phyloP scores from a whole-genome alignment of 2,113 vertebrate species.

The Phycodurus eques region DNA sequence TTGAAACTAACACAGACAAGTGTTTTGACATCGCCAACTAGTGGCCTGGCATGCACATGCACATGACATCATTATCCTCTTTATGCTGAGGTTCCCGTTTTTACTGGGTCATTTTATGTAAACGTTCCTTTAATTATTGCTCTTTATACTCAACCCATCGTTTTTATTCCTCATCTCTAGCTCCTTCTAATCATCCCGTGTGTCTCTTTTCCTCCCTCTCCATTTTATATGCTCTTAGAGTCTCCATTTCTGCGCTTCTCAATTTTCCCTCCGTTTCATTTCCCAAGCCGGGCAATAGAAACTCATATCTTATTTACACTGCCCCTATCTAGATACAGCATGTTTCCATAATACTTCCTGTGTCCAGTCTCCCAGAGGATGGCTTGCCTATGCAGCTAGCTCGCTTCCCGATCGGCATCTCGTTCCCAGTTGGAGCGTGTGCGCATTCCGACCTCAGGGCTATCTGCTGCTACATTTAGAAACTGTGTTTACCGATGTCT shows the following conservation, averaged over 20 bases:
- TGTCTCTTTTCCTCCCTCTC: slow-evolving; percentile 12
- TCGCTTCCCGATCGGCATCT: slow-evolving; percentile 24
- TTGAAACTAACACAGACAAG: background rate
- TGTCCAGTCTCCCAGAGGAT: slow-evolving; percentile 61
- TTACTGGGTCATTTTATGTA: background rate
- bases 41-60: background rate
- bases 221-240: slow-evolving; percentile 31
- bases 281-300: slow-evolving; percentile 59
- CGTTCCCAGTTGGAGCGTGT: slow-evolving; percentile 28
- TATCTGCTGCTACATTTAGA: slow-evolving; percentile 56
- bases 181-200: slow-evolving; percentile 9
- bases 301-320: slow-evolving; percentile 65
- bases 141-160: slow-evolving; percentile 3
- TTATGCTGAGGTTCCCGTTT: background rate
- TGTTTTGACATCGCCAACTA: background rate
- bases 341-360: slow-evolving; percentile 65
- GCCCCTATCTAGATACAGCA: slow-evolving; percentile 60
- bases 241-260: slow-evolving; percentile 42
- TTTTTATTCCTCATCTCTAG: slow-evolving; percentile 12
- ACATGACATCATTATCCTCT: background rate
- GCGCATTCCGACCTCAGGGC: slow-evolving; percentile 55
- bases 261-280: slow-evolving; percentile 59
- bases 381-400: slow-evolving; percentile 35
- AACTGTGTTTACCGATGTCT: slow-evolving; percentile 46
- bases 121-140: background rate